Conservation (phyloP, 2,888 invertebrate species). For the Lissocephala sabroskyi region DNA sequence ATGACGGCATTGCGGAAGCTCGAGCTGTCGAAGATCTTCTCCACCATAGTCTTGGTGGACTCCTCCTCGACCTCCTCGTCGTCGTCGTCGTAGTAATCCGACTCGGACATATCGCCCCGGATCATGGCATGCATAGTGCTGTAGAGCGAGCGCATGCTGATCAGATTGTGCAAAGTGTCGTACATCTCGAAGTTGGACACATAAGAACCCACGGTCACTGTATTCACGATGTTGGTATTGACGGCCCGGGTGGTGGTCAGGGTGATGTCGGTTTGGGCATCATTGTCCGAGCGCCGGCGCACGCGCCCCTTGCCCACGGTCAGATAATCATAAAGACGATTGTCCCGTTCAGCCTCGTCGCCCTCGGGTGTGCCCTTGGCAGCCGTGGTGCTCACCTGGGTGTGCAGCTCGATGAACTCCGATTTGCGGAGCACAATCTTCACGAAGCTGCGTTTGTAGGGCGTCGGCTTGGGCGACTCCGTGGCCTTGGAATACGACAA, state of each 20-base stretch:
- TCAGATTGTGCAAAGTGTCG: conserved; percentile 75
- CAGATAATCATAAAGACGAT: conserved; percentile 79
- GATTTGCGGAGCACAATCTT: conserved; percentile 79
- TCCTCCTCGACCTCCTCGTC: conserved; percentile 41
- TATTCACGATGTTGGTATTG: conserved; percentile 67
- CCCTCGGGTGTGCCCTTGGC: conserved; percentile 77
- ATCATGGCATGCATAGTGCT: neutral
- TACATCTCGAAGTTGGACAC: conserved; percentile 85
- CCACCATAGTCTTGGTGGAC: conserved; percentile 12
- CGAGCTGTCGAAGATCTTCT: conserved; percentile 12
- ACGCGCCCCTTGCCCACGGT: conserved; percentile 80
- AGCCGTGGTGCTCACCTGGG: conserved; percentile 77
- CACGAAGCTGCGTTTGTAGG: conserved; percentile 72
- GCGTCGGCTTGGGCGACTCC: neutral
- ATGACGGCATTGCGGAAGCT: conserved; percentile 77
- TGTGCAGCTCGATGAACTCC: conserved; percentile 77
- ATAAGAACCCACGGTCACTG: conserved; percentile 74
- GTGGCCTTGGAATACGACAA: neutral
- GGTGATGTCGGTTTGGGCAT: conserved; percentile 79
- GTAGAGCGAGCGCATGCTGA: neutral
- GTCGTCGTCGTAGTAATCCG: neutral
- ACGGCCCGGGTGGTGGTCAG: conserved; percentile 79
- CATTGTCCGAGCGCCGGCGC: conserved; percentile 79
- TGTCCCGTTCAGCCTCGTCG: conserved; percentile 75
- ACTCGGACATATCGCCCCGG: conserved; percentile 1